A percentile compares a stretch with the other conserved stretches of the same genome.
phyloP scores from a whole-genome alignment of 2,888 invertebrate species.

The Mythimna lalbum region DNA sequence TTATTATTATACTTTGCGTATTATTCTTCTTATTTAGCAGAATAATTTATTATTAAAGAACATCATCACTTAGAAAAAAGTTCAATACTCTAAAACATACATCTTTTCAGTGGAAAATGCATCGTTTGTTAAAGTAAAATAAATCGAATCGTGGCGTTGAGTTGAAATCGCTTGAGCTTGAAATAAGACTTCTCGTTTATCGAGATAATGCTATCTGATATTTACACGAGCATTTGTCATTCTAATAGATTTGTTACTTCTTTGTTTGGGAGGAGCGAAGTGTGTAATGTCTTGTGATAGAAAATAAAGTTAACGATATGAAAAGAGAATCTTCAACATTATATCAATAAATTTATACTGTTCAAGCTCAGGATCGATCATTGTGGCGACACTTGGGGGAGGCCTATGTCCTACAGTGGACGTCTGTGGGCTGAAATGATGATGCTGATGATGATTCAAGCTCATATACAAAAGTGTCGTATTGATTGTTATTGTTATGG shows the following conservation, averaged over 20 bases:
- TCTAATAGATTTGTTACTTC: slow-evolving; percentile 17
- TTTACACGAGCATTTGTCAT: slow-evolving; percentile 32
- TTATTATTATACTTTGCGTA: too few relatives aligned
- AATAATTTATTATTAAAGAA: not conserved
- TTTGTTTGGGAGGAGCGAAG: slow-evolving; percentile 5
- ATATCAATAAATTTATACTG: too few relatives aligned
- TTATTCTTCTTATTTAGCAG: not conserved
- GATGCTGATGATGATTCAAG: too few relatives aligned
- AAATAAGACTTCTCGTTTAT: slow-evolving; percentile 37
- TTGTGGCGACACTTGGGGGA: too few relatives aligned
- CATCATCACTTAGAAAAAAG: not conserved
- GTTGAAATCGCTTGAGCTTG: slow-evolving; percentile 27
- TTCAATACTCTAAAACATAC: slow-evolving; percentile 1
- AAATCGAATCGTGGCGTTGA: slow-evolving; percentile 33
- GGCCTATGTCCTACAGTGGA: too few relatives aligned
- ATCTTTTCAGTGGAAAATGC: slow-evolving; percentile 6
- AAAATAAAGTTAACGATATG: not conserved
- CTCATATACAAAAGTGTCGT: too few relatives aligned
- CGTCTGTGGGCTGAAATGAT: too few relatives aligned
- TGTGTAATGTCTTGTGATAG: not conserved
- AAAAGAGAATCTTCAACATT: not conserved
- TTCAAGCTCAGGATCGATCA: too few relatives aligned
- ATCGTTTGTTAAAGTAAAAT: slow-evolving; percentile 48
- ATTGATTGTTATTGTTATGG: too few relatives aligned
- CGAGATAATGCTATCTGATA: slow-evolving; percentile 36